These are phyloP conservation scores for Pteropus alecto DNA, from an alignment of 2,113 vertebrate species.

Conservation along the genomic window DNA sequence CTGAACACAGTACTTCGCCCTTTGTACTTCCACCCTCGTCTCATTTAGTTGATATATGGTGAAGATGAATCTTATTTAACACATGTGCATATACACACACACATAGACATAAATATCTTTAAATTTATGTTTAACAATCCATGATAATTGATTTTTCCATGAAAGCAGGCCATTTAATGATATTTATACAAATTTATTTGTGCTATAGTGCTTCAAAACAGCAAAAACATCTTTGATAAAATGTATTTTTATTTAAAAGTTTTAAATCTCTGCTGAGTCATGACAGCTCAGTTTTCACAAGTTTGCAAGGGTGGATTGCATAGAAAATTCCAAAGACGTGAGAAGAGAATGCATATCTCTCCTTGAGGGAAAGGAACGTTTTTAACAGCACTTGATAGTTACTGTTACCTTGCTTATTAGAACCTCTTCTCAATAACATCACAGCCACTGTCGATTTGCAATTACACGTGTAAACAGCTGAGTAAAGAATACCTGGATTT, in stretches of 20 bases:
- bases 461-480: slow-evolving; percentile 62
- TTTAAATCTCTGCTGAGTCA: background rate
- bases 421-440: slow-evolving; percentile 58
- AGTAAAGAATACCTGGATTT: slow-evolving; percentile 37
- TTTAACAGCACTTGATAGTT: background rate
- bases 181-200: background rate
- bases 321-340: background rate
- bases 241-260: background rate
- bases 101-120: background rate
- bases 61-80: background rate
- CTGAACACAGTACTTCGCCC: background rate
- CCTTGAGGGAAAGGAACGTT: background rate
- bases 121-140: background rate
- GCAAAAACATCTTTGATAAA: background rate
- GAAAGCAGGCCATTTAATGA: background rate
- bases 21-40: background rate
- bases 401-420: slow-evolving; percentile 16
- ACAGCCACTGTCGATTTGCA: slow-evolving; percentile 39
- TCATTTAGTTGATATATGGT: background rate
- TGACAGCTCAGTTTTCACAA: background rate
- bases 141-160: background rate
- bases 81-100: background rate
- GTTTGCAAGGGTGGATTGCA: background rate
- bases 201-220: background rate
- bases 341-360: background rate